Conservation (phyloP, 2,888 invertebrate species). For the Hydrotaea diabolus region DNA sequence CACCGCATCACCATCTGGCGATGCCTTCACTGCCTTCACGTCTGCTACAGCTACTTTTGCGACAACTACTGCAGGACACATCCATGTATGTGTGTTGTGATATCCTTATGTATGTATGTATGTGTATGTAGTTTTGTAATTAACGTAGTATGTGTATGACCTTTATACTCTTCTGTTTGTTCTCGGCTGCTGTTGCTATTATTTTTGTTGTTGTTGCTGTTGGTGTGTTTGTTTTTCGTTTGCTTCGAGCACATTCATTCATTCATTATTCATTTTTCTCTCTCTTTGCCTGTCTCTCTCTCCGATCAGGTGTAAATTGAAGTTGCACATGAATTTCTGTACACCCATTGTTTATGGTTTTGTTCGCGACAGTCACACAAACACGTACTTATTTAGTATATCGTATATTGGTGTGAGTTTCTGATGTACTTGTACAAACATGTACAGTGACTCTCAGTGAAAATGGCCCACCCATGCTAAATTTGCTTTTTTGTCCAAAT, state of each 20-base stretch:
- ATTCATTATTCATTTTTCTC: slow-evolving; percentile 38
- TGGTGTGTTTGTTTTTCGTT: slow-evolving; percentile 1
- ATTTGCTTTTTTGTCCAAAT: no score
- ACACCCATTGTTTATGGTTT: neutral
- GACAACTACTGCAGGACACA: neutral
- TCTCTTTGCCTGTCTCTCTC: neutral
- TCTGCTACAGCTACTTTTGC: neutral
- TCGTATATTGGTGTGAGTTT: no score
- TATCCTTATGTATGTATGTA: slow-evolving; percentile 22
- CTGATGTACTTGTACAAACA: no score
- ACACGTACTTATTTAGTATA: no score
- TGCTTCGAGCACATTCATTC: slow-evolving; percentile 27
- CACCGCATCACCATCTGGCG: slow-evolving; percentile 45
- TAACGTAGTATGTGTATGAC: slow-evolving; percentile 50
- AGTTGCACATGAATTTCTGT: neutral
- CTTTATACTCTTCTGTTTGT: slow-evolving; percentile 42
- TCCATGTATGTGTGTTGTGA: neutral
- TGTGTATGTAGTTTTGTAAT: slow-evolving; percentile 12
- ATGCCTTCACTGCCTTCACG: neutral
- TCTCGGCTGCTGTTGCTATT: slow-evolving; percentile 43
- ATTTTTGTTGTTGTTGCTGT: slow-evolving; percentile 13
- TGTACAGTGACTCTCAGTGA: no score
- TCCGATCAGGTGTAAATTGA: slow-evolving; percentile 44
- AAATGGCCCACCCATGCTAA: no score
- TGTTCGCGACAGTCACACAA: no score